Conservation (phyloP, 2,888 invertebrate genomes). For the Ditula angustiorana region DNA sequence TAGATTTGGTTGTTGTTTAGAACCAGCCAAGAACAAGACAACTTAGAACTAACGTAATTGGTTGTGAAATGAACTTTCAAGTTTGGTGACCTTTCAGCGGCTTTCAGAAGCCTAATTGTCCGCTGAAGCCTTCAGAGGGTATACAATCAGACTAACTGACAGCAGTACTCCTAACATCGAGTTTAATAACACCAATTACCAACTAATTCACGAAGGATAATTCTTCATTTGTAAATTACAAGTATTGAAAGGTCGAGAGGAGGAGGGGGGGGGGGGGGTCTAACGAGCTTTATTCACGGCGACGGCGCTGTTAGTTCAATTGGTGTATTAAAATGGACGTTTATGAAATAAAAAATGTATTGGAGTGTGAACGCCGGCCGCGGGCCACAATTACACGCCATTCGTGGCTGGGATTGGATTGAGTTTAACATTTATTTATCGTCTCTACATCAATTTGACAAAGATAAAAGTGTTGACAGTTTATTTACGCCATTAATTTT, state of each 20-base stretch:
- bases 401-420: background rate
- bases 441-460: background rate
- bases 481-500: no score
- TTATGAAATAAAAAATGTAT: constrained; percentile 13
- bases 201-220: background rate
- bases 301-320: background rate
- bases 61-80: no score
- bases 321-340: background rate
- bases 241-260: background rate
- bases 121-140: background rate
- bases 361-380: background rate
- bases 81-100: background rate
- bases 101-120: background rate
- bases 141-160: background rate
- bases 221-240: constrained; percentile 1
- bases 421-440: constrained; percentile 3
- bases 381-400: background rate
- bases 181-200: constrained; percentile 1
- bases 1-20: no score
- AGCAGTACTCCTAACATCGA: background rate
- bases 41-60: no score
- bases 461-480: background rate
- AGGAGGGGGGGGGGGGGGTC: background rate
- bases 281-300: constrained; percentile 7
- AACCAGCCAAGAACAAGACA: no score